Evolutionary conservation across 92 coral and sea anemone genomes (phyloP).

Genomic region (Paragorgia papillata): DNA sequence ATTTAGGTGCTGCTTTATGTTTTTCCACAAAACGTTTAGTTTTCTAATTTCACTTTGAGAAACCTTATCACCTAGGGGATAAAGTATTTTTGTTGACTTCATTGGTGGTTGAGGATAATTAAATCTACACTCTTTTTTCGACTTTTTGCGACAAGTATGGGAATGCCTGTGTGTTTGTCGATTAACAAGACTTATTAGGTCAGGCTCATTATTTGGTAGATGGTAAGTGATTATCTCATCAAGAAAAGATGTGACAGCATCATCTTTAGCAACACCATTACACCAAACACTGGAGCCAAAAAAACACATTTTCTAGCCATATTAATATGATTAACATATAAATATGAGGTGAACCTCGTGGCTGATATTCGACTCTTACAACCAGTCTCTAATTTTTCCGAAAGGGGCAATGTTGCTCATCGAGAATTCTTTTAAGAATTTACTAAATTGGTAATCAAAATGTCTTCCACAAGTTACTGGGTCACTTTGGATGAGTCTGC

Average conservation of each 20-base stretch:
- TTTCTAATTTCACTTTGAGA: background rate
- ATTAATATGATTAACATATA: slow-evolving; percentile 6
- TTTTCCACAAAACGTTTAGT: slow-evolving; percentile 2
- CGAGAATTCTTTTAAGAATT: slow-evolving; percentile 45
- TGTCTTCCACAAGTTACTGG: slow-evolving; percentile 55
- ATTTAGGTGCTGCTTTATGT: background rate
- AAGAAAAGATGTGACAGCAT: background rate
- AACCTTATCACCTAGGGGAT: background rate
- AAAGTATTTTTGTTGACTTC: background rate
- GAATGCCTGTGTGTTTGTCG: background rate
- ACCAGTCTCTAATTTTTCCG: slow-evolving; percentile 40
- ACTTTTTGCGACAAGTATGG: background rate
- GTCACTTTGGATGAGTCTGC: slow-evolving; percentile 52
- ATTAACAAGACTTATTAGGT: background rate
- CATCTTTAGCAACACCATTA: slow-evolving; percentile 1
- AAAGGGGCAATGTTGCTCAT: background rate
- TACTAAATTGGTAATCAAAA: slow-evolving; percentile 57
- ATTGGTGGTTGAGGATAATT: too few species aligned
- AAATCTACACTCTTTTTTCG: background rate
- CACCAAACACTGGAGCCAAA: background rate
- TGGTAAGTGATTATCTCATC: background rate
- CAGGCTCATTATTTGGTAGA: too few species aligned
- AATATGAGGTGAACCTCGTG: slow-evolving; percentile 38
- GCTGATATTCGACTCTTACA: slow-evolving; percentile 52
- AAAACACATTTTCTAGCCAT: slow-evolving; percentile 53